Conservation (phyloP, 1,140 invertebrate genomes). For the Sweltsa coloradensis region DNA sequence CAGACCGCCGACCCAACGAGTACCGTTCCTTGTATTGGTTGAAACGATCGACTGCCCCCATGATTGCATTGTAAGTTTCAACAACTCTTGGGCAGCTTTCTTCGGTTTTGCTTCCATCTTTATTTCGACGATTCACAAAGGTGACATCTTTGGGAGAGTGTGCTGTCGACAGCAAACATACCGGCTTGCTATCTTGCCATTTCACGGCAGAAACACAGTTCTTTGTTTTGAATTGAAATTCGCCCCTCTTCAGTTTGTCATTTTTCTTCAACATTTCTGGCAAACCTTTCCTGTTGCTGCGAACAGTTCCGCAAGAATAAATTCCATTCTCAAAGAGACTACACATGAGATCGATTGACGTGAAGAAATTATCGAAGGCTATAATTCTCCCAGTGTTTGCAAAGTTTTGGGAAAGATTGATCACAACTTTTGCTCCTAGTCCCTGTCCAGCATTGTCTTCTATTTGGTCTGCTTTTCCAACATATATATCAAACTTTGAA, state of each 20-base stretch:
- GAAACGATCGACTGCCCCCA: conserved; percentile 22
- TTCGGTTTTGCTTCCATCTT: conserved; percentile 9
- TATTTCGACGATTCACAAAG: conserved; percentile 8
- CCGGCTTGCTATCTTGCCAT: conserved; percentile 28
- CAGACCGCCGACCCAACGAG: conserved; percentile 25
- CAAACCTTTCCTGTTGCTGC: conserved; percentile 18
- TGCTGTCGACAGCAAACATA: conserved; percentile 27
- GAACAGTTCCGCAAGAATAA: conserved; percentile 28
- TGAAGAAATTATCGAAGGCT: conserved; percentile 33
- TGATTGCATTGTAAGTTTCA: conserved; percentile 21
- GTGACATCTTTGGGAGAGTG: conserved; percentile 20
- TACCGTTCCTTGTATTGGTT: conserved; percentile 25
- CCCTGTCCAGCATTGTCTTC: conserved; percentile 18
- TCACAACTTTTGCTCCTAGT: conserved; percentile 26
- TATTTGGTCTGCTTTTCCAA: conserved; percentile 25
- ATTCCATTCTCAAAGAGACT: conserved; percentile 24
- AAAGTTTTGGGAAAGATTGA: conserved; percentile 23
- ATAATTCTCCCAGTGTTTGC: conserved; percentile 19
- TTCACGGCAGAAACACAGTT: conserved; percentile 25
- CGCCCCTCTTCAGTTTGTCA: conserved; percentile 24
- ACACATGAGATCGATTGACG: conserved; percentile 23
- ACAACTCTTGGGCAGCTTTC: conserved; percentile 15
- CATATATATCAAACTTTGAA: conserved; percentile 31
- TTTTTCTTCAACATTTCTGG: conserved; percentile 21
- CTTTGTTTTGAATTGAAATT: conserved; percentile 25